Conservation (phyloP, 2,888 invertebrate genomes). For the Hemicrepidius hirtus region DNA sequence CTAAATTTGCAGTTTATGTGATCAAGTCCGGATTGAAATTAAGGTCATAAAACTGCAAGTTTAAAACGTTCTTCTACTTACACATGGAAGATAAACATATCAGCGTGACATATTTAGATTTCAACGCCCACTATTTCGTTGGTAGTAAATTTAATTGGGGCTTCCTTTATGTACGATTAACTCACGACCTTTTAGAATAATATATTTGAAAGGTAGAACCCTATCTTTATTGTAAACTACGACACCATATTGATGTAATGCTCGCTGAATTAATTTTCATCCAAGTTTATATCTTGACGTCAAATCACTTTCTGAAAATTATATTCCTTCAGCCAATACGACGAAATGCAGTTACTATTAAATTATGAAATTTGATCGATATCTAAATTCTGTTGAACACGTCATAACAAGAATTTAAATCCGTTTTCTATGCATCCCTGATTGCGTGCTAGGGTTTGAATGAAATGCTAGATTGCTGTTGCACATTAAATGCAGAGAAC, state of each 20-base stretch:
- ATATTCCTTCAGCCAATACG: background rate
- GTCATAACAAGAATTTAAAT: background rate
- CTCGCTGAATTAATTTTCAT: background rate
- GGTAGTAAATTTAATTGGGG: slow-evolving; percentile 18
- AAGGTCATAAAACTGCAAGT: background rate
- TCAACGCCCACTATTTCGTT: slow-evolving; percentile 24
- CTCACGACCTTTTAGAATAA: background rate
- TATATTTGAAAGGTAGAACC: background rate
- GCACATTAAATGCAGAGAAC: too few relatives aligned
- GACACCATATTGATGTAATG: background rate
- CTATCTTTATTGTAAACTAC: background rate
- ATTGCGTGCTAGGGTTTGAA: background rate
- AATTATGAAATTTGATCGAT: background rate
- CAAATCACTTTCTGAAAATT: background rate
- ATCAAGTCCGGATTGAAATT: background rate
- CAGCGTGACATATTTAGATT: slow-evolving; percentile 36
- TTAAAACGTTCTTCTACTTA: too few relatives aligned
- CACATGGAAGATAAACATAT: slow-evolving; percentile 2
- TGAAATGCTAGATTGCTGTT: background rate
- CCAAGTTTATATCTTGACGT: background rate
- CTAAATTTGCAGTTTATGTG: background rate
- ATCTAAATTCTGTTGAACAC: background rate
- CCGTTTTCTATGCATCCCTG: background rate
- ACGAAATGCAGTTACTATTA: background rate
- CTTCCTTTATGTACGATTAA: slow-evolving; percentile 18